A percentile compares a stretch with the other conserved stretches of the same genome.
phyloP scores from a whole-genome alignment of 2,888 invertebrate species.

The Gisinianus flammeolus region DNA sequence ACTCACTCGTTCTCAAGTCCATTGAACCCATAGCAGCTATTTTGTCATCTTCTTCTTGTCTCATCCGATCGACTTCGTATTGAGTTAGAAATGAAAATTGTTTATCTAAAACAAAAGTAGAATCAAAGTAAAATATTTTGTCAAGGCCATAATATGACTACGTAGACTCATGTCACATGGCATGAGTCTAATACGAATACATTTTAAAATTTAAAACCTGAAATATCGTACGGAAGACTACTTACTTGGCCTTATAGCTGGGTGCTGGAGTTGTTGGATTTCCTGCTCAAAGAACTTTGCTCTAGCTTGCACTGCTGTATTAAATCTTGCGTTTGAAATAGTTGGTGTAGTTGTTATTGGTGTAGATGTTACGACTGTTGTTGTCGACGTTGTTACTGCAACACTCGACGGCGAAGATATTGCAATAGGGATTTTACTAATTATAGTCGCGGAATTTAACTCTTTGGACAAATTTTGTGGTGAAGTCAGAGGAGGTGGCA shows the following conservation, averaged over 20 bases:
- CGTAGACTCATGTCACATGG: neutral
- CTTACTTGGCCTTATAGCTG: slow-evolving; percentile 81
- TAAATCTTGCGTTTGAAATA: slow-evolving; percentile 29
- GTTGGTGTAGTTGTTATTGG: slow-evolving; percentile 18
- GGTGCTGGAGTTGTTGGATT: slow-evolving; percentile 89
- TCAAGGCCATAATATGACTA: neutral
- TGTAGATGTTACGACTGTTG: neutral
- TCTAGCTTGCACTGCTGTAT: slow-evolving; percentile 72
- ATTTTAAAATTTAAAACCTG: too few species aligned
- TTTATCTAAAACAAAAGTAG: slow-evolving; percentile 70
- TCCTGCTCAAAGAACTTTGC: slow-evolving; percentile 95
- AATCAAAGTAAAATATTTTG: slow-evolving; percentile 59
- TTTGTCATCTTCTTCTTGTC: slow-evolving; percentile 78
- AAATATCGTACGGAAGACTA: too few species aligned
- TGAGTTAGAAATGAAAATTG: slow-evolving; percentile 91
- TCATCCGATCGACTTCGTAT: slow-evolving; percentile 92
- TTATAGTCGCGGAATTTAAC: neutral
- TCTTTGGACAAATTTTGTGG: slow-evolving; percentile 11
- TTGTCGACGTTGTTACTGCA: slow-evolving; percentile 2
- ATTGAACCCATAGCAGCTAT: slow-evolving; percentile 50
- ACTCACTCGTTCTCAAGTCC: slow-evolving; percentile 51
- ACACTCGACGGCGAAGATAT: slow-evolving; percentile 11
- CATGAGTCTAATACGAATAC: neutral
- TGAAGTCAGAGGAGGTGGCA: neutral
- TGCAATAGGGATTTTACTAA: slow-evolving; percentile 30